phyloP scores from a whole-genome alignment of 2,797 vertebrate species.

The Poeciliopsis gracilis region DNA sequence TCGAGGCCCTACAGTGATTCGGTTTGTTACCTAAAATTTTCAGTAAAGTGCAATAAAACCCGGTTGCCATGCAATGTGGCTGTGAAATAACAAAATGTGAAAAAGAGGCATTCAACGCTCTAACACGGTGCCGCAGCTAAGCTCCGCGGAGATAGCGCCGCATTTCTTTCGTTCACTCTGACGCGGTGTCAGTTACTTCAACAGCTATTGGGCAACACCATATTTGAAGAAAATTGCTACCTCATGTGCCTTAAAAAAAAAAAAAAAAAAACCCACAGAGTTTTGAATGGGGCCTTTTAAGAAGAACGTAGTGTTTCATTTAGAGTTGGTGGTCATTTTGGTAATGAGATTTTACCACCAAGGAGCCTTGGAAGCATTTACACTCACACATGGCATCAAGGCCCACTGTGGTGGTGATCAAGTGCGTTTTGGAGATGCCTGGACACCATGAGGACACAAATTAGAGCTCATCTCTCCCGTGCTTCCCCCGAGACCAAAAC shows the following conservation, averaged over 20 bases:
- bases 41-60: background rate
- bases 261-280: constrained; percentile 58
- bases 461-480: constrained; percentile 78
- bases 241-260: constrained; percentile 66
- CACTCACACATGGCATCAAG: constrained; percentile 84
- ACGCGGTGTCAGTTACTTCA: constrained; percentile 75
- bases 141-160: constrained; percentile 36
- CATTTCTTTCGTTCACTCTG: constrained; percentile 54
- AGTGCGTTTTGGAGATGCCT: constrained; percentile 76
- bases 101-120: background rate
- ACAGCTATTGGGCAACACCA: constrained; percentile 75
- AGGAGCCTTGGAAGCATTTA: constrained; percentile 79
- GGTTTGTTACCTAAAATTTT: background rate
- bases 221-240: constrained; percentile 82
- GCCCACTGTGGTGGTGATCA: constrained; percentile 78
- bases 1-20: no score
- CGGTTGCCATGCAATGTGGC: background rate
- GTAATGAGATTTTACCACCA: constrained; percentile 76
- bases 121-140: constrained; percentile 8
- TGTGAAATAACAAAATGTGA: background rate
- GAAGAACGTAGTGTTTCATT: constrained; percentile 78
- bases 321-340: constrained; percentile 81
- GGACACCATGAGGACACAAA: constrained; percentile 81
- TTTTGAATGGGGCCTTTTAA: constrained; percentile 79
- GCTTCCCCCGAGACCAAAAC: constrained; percentile 63